Base-by-base conservation (phyloP, 2,888 invertebrate genomes). In the Drosophila pegasa region DNA sequence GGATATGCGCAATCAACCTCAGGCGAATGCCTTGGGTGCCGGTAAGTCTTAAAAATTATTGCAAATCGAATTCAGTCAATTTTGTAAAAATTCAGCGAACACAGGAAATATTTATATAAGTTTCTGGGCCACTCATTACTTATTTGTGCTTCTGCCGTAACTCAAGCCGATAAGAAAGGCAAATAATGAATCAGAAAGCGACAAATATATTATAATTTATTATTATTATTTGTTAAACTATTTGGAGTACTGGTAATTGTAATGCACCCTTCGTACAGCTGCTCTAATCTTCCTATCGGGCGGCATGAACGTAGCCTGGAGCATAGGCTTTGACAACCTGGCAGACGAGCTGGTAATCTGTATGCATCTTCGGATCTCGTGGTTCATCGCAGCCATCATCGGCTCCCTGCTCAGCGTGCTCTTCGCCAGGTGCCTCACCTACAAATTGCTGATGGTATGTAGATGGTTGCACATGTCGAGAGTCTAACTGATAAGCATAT, bases 251-350 rank as follows among this genome's bases (percentile, higher is more conserved):
- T 41, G 7, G 18, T 38, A 18, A 8, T 41, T n/a, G 0, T 1
- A 20, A 9, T 5, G 14, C 8, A 22, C 9, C n/a, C 22, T 16
- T 35, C 3, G 2, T 7, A 22, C 25, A 85, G 85, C 78, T 60
- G 74, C 87, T 0, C 18, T 85, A 16, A 71, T 90, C 16, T 90
- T 90, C 10, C 58, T 90, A 2, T 77, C 90, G 1, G 89, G 89
- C 3, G 89, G 89, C 40, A 71, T 89, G 80, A 85, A 90, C 52
- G 75, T 89, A 9, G 90, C 90, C 27, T 89, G 90, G 90, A 85
- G 78, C 55, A 68, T 83, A 71, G 75, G 91, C 25, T 88, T 84
- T 7, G 50, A 60, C 22, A 70, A 41, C 16, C 25, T 65, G 1
- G 29, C 40, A 18, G 62, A 60, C 43, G 71, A 72, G 25, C 12